Evolutionary conservation across 2,888 invertebrate species (phyloP).

Genomic region (Caradrina kadenii): DNA sequence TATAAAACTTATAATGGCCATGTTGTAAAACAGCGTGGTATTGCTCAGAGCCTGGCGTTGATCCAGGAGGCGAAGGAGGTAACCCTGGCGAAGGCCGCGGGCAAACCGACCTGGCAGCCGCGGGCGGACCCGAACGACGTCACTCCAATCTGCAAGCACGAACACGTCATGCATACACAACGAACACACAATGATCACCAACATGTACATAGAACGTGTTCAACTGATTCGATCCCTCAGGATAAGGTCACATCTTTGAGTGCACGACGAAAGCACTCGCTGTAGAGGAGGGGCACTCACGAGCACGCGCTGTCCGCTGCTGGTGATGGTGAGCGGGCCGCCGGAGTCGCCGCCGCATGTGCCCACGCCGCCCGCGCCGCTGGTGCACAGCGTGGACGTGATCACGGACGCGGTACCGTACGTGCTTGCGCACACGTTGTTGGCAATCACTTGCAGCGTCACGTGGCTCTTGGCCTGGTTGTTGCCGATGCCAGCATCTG

Average conservation of each 20-base stretch:
- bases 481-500: constrained; percentile 70
- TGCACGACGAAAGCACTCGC: neutral
- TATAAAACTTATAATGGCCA: constrained; percentile 7
- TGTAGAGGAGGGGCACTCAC: constrained; percentile 51
- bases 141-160: constrained; percentile 64
- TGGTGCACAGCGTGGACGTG: constrained; percentile 75
- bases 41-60: constrained; percentile 38
- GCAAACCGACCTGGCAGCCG: constrained; percentile 64
- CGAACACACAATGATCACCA: neutral
- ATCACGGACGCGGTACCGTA: constrained; percentile 68
- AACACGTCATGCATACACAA: neutral
- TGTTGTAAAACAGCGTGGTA: neutral
- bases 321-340: constrained; percentile 72
- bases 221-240: too few relatives aligned
- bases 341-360: constrained; percentile 83
- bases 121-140: constrained; percentile 66
- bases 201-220: too few relatives aligned
- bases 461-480: constrained; percentile 81
- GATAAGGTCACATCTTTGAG: too few relatives aligned
- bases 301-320: constrained; percentile 67
- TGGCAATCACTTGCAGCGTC: constrained; percentile 79
- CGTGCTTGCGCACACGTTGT: constrained; percentile 71
- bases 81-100: constrained; percentile 67
- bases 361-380: constrained; percentile 72
- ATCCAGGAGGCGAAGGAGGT: constrained; percentile 67